Conservation (phyloP, 2,888 invertebrate species). For the Callinectes sapidus region DNA sequence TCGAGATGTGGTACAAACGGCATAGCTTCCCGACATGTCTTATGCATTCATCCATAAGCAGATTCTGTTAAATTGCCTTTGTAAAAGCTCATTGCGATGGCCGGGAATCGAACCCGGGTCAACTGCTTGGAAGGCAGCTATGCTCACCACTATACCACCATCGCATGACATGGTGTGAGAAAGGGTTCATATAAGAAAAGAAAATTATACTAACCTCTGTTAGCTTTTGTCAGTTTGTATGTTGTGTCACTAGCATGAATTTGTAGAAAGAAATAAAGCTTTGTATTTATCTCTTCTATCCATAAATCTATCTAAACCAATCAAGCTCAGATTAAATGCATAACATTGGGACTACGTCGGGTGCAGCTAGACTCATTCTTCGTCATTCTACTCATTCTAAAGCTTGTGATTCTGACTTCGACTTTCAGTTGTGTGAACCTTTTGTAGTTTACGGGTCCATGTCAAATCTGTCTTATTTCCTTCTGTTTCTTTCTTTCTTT, state of each 20-base stretch:
- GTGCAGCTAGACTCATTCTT: too few species aligned
- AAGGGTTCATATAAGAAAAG: background rate
- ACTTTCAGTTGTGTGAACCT: too few species aligned
- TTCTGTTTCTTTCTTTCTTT: too few species aligned
- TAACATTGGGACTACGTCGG: too few species aligned
- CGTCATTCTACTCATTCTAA: too few species aligned
- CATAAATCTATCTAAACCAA: background rate
- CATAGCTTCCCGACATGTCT: background rate
- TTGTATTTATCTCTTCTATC: background rate
- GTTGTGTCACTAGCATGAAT: background rate
- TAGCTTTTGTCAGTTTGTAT: background rate
- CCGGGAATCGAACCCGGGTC: slow-evolving; percentile 73
- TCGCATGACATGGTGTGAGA: slow-evolving; percentile 51
- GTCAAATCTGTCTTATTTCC: too few species aligned
- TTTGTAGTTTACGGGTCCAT: too few species aligned
- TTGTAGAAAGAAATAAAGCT: background rate
- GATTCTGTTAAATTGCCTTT: background rate
- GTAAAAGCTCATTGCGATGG: slow-evolving; percentile 68
- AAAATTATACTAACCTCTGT: background rate
- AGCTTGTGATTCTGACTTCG: too few species aligned
- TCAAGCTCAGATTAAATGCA: too few species aligned
- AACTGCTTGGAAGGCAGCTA: slow-evolving; percentile 73
- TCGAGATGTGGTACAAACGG: too few species aligned
- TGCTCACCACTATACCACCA: slow-evolving; percentile 73
- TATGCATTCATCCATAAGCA: background rate